Base-by-base conservation (phyloP, 2,113 vertebrate genomes). In the Phalacrocorax aristotelis region DNA sequence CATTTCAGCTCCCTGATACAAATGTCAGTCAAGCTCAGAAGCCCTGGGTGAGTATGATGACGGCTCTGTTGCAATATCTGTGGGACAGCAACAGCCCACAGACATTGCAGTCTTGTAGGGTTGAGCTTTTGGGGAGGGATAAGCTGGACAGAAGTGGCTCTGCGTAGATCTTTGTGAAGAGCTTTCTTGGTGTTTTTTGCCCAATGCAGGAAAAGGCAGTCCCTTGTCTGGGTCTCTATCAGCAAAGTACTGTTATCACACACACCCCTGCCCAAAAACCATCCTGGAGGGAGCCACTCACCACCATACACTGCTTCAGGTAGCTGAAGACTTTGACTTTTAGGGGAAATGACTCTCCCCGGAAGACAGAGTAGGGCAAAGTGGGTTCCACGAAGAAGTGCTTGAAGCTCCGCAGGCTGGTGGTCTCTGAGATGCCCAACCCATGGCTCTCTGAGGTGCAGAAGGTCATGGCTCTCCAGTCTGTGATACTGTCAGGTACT, bases 301-400 rank as follows among this genome's bases (percentile, higher is more conserved):
- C 99, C 98, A 87, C 97, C 95, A 99, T 99, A 97, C 99, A 99
- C 34, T 97, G 97, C 78, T 96, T 64, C 87, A 99, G 90, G 97
- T 99, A 99, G 98, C 98, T 99, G 94, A 99, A 98, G 65, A 98
- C 95, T 3, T 98, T 99, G 61, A 98, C 98, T 89, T 98, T 99
- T 81, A 99, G 97, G 11, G 97, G 98, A 97, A 99, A 99, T 54
- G 88, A 87, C 89, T 99, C 99, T 87, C 99, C 99, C 1, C 98
- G 97, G 87, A 99, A 95, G 96, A 99, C 98, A 84, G 99, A 99
- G 93, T 99, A 99, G 23, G 99, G 99, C 92, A 99, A 87, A 7
- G 93, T 98, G 80, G 98, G 98, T 70, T 99, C 98, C 51, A 99
- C 95, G 2, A 99, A 99, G 98, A 99, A 99, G 6, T 99, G 99